These are phyloP conservation scores for Apostichopus leukothele DNA, from an alignment of 53 echinoderm and acorn worm species.

Conservation along the genomic window DNA sequence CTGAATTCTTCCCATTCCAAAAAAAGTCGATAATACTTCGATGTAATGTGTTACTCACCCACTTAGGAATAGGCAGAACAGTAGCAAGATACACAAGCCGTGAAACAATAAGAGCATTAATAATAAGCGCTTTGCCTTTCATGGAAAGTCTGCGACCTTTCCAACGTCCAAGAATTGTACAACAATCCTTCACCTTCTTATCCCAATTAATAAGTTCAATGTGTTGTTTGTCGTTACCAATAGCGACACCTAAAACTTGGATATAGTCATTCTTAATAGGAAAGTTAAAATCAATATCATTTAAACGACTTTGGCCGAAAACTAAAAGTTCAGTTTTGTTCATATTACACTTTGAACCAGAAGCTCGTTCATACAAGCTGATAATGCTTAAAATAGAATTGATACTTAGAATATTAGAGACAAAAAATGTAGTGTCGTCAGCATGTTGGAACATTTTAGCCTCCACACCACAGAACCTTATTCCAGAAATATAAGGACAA, in stretches of 20 bases:
- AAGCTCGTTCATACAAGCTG: constrained; percentile 4
- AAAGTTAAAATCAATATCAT: too few species aligned
- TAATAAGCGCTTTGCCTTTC: constrained; percentile 39
- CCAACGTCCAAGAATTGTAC: not conserved
- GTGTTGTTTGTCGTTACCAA: not conserved
- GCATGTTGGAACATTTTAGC: too few species aligned
- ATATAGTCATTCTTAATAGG: not conserved
- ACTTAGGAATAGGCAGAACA: constrained; percentile 1
- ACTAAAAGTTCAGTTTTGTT: constrained; percentile 38
- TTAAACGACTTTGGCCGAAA: not conserved
- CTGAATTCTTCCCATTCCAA: too few species aligned
- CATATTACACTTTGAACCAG: constrained; percentile 41
- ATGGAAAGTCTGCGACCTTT: constrained; percentile 7
- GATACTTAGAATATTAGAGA: constrained; percentile 2
- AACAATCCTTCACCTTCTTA: not conserved
- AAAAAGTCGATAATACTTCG: too few species aligned
- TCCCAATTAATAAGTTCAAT: constrained; percentile 14
- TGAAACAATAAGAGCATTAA: constrained; percentile 34
- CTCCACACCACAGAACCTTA: constrained; percentile 19
- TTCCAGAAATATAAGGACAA: not conserved
- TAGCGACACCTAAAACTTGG: constrained; percentile 13
- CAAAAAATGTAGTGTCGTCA: constrained; percentile 26
- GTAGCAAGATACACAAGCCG: constrained; percentile 28
- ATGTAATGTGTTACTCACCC: not conserved
- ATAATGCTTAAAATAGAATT: constrained; percentile 3